Evolutionary conservation across 2,113 vertebrate species (phyloP).

Genomic region (Aramus guarauna): DNA sequence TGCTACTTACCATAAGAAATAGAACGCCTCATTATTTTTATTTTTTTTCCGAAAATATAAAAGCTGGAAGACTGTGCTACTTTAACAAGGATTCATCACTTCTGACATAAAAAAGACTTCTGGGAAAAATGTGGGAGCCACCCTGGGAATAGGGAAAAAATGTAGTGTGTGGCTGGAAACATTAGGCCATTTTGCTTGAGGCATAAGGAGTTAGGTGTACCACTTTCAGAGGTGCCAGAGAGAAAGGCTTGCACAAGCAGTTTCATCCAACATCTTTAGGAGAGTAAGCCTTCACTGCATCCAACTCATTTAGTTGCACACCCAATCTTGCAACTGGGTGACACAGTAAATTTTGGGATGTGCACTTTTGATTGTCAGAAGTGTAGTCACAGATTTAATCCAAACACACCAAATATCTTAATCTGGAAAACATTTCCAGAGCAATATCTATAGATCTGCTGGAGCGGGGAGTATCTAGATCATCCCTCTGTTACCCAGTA

Average conservation of each 20-base stretch:
- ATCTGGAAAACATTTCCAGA: background rate
- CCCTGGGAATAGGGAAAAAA: background rate
- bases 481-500: background rate
- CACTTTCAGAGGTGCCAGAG: background rate
- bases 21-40: background rate
- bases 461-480: background rate
- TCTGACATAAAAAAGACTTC: constrained; percentile 5
- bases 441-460: background rate
- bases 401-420: background rate
- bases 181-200: background rate
- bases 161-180: background rate
- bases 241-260: background rate
- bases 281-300: background rate
- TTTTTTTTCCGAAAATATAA: constrained; percentile 3
- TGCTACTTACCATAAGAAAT: constrained; percentile 24
- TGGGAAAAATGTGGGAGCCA: constrained; percentile 20
- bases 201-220: background rate
- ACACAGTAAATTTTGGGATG: background rate
- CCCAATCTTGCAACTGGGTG: background rate
- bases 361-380: background rate
- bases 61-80: constrained; percentile 49
- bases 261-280: background rate
- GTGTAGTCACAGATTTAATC: background rate
- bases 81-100: constrained; percentile 39
- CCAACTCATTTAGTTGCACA: background rate